Base-by-base conservation (phyloP, 2,888 invertebrate genomes). In the Patella caerulea region DNA sequence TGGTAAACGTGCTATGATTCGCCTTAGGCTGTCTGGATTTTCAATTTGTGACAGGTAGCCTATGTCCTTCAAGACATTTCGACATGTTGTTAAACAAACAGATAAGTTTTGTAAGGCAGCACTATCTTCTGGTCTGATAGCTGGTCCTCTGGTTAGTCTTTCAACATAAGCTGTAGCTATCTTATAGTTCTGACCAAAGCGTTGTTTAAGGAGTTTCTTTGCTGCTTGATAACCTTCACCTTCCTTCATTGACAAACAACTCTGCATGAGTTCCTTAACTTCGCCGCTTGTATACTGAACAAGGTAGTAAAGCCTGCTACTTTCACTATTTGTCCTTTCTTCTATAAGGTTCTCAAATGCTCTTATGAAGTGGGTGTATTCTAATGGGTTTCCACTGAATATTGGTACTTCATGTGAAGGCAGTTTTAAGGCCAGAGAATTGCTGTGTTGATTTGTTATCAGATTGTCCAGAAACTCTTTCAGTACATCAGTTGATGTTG, bases 331-430 rank as follows among this genome's bases (percentile, higher is more conserved):
- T 65, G 65, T 65, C 24, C n/a, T 19, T 65, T 24, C 24, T 65
- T 65, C 65, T 11, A 65, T 65, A 11, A 19, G 19, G 7, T 65
- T n/a, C n/a, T 65, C 65, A 65, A 65, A 19, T n/a, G 65, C n/a
- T 65, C 65, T 65, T n/a, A 65, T 65, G n/a, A 65, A 65, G 19
- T 65, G n/a, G n/a, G n/a, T 19, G 12, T 65, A 65, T 19, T 65
- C 65, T n/a, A n/a, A 65, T 65, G 65, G 65, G 2, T 65, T 24
- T 11, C 65, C 65, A n/a, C 24, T 24, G 12, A 59, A 65, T 19
- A 19, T 24, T 65, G n/a, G 65, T 5, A 65, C 24, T 11, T 65
- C 65, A 19, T n/a, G 7, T 9, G n/a, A 19, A 19, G 65, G 65
- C n/a, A 65, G 65, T 12, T n/a, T 65, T 65, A 65, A 65, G n/a